Percentiles rank a stretch among this genome's conserved stretches.
Evolutionary conservation across 2,888 invertebrate genomes (phyloP).

Genomic region (Aspidapion aeneum): DNA sequence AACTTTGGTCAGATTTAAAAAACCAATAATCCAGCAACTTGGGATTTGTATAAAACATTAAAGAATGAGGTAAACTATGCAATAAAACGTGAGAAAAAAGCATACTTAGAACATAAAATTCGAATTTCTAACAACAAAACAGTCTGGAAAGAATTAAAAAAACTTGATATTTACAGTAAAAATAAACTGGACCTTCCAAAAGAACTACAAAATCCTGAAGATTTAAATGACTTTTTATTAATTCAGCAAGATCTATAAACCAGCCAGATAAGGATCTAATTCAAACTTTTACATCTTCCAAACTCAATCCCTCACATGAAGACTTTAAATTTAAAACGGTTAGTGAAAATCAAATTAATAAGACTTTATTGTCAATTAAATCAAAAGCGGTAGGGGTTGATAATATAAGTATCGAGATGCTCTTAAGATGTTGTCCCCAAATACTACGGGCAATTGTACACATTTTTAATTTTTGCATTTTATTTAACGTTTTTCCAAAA

Average conservation of each 20-base stretch:
- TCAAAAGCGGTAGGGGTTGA: neutral
- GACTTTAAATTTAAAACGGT: neutral
- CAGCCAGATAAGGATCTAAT: neutral
- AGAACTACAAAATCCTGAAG: neutral
- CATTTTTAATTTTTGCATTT: neutral
- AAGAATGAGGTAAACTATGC: neutral
- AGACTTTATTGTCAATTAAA: neutral
- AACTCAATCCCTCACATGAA: neutral
- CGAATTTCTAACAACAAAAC: neutral
- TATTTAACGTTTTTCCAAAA: neutral
- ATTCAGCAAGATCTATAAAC: neutral
- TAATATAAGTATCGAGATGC: neutral
- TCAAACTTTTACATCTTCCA: neutral
- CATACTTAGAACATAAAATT: neutral
- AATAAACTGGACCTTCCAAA: neutral
- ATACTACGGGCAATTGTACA: neutral
- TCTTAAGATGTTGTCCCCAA: neutral
- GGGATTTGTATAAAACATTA: neutral
- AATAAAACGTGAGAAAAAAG: neutral
- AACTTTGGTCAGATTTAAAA: neutral
- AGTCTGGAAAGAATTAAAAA: neutral
- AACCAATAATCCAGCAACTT: neutral
- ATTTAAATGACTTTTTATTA: neutral
- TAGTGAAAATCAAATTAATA: neutral
- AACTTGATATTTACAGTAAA: neutral